Base-by-base conservation (phyloP, 1,140 invertebrate genomes). In the Hylaeus anthracinus region DNA sequence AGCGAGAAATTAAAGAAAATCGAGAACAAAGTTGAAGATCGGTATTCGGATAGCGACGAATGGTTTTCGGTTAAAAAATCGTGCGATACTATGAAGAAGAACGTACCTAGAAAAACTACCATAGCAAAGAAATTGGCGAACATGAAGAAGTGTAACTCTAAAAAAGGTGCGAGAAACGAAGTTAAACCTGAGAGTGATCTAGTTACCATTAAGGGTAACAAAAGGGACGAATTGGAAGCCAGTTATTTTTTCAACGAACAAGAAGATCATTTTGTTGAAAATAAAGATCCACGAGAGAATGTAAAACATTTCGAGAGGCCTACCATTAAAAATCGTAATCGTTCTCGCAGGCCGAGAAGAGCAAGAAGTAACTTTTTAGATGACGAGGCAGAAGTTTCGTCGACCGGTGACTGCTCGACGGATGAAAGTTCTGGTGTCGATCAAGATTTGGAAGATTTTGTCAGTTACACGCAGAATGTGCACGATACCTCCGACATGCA, bases 351-450 rank as follows among this genome's bases (percentile, higher is more conserved):
- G 58, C 66, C 3, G 51, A 80, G 14, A 5, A 81, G 70, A 48
- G 41, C 8, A 6, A 88, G 9, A 60, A 89, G 79, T n/a, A 61
- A 78, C 5, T 96, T 95, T 67, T 90, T 96, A 69, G 91, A 95
- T 37, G 87, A 95, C 74, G 95, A 96, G 89, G 95, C 95, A 1
- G 93, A 94, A 37, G 89, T 94, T 56, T 95, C 95, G 2, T 92
- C 92, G 2, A 91, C 93, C 70, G 85, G 83, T 15, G 51, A 37
- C 26, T 5, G 86, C 55, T 86, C 79, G 12, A 83, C 89, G 0
- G 87, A 89, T 6, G 90, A 85, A 9, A 84, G 70, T 72, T 88
- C 87, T 1, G 92, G 88, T 64, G 81, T 90, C 2, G 91, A 94
- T 0, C 88, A 92, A 10, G 91, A 94, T 61, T 90, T 93, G 5